Conservation (phyloP, 2,113 vertebrate species). For the Gorsachius goisagi region DNA sequence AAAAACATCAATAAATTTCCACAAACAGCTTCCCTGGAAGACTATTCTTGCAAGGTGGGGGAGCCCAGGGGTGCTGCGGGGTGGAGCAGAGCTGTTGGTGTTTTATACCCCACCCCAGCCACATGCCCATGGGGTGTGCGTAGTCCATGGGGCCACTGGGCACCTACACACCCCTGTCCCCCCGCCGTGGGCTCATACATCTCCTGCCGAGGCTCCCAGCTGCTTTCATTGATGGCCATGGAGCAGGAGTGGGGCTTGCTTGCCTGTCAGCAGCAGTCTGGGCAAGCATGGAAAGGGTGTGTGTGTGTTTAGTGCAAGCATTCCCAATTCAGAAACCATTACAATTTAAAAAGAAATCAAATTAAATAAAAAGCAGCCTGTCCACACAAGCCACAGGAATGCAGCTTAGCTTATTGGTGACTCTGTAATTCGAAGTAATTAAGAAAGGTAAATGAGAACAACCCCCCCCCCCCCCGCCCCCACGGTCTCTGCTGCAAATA, state of each 20-base stretch:
- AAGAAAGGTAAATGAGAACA: conserved; percentile 14
- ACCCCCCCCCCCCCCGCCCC: too few relatives aligned
- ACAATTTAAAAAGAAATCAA: neutral
- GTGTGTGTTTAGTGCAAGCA: neutral
- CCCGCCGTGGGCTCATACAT: fast-evolving
- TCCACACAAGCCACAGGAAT: conserved; percentile 39
- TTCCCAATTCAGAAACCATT: neutral
- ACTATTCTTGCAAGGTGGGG: neutral
- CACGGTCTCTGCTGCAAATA: neutral
- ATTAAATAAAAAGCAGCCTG: neutral
- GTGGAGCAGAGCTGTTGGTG: neutral
- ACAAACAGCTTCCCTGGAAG: neutral
- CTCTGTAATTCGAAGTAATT: neutral
- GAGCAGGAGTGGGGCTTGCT: neutral
- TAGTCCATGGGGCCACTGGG: neutral
- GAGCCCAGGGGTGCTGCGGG: neutral
- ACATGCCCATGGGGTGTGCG: fast-evolving
- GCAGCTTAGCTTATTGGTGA: neutral
- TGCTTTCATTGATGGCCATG: neutral
- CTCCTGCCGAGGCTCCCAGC: neutral
- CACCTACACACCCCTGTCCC: neutral
- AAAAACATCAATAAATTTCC: neutral
- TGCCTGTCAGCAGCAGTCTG: neutral
- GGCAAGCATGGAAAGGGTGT: neutral
- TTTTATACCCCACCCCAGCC: neutral